Evolutionary conservation across 2,888 invertebrate genomes (phyloP), one percentile per base, ranked within the genome.

Genomic region (Halictus quadricinctus): DNA sequence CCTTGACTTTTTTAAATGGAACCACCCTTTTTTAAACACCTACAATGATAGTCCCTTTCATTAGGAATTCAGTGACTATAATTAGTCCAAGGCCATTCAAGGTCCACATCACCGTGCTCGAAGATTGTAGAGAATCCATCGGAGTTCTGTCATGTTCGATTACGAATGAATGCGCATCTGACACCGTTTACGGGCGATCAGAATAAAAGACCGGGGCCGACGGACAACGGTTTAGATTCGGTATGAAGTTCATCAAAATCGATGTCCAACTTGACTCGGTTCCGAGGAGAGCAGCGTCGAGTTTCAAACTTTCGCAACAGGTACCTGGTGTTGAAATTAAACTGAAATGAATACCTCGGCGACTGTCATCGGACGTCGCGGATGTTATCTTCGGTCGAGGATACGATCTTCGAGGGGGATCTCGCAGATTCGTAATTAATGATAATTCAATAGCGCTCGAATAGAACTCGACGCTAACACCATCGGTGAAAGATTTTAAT

Each of bases 251-350:
- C 36, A 10, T 69, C 36, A 69, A 69, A 29, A 64, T 15, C 29
- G 64, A 29, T 64, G 29, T 64, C 64, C 64, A 64, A 64, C 29
- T 64, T 29, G 64, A 64, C 64, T 29, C 15, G 15, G 29, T 64
- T 29, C 64, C 64, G 64, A 15, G 64, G 29, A 64, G 64, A 18
- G 15, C 64, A 29, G 29, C 58, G 29, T n/a, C 29, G 64, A 64
- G 64, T 64, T 64, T 29, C 29, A 64, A 64, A 64, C 64, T 64
- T 64, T 36, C 29, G 64, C 64, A 64, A 64, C 64, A 64, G 64
- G 64, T 64, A 64, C 29, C 64, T 1, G 18, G 64, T 3, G 64
- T 8, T 64, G 2, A 3, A 64, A 64, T 64, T 29, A 64, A 64
- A 64, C 18, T 15, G 29, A 29, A 64, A 64, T 15, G 29, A 64